These are phyloP conservation scores for Pemphigus obesinymphae DNA, from an alignment of 1,140 invertebrate species.

Conservation along the genomic window DNA sequence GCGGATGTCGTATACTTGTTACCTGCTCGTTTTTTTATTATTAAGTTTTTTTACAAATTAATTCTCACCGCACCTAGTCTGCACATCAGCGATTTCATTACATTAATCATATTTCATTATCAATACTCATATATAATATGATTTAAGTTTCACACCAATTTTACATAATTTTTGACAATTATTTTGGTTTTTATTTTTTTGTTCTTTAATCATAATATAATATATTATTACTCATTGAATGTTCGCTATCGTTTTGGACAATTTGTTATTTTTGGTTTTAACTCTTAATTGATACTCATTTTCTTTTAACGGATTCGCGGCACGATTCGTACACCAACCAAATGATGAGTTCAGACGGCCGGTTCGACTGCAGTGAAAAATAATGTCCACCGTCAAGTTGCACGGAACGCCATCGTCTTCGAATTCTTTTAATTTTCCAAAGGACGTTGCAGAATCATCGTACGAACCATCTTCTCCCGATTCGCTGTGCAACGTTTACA, in stretches of 20 bases:
- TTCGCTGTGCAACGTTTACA: slow-evolving; percentile 9
- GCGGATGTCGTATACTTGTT: background rate
- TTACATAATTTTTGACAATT: background rate
- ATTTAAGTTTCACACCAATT: background rate
- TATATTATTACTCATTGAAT: background rate
- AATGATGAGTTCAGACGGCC: background rate
- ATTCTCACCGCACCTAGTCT: background rate
- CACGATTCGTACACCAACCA: too few relatives aligned
- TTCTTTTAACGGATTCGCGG: too few relatives aligned
- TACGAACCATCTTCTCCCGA: background rate
- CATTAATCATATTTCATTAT: background rate
- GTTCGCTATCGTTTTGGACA: too few relatives aligned
- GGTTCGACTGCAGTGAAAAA: background rate
- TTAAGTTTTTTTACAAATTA: too few relatives aligned
- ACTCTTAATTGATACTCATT: too few relatives aligned
- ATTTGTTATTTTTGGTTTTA: background rate
- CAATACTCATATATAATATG: background rate
- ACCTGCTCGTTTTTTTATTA: background rate
- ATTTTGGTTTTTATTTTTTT: background rate
- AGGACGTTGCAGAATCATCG: background rate
- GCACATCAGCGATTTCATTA: background rate
- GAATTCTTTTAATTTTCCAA: background rate
- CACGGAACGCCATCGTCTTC: background rate
- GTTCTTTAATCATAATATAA: background rate
- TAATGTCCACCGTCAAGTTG: slow-evolving; percentile 17